Percentiles rank a stretch among this genome's conserved stretches.
phyloP scores from a whole-genome alignment of 2,888 invertebrate species.

The Diaphora mendica region DNA sequence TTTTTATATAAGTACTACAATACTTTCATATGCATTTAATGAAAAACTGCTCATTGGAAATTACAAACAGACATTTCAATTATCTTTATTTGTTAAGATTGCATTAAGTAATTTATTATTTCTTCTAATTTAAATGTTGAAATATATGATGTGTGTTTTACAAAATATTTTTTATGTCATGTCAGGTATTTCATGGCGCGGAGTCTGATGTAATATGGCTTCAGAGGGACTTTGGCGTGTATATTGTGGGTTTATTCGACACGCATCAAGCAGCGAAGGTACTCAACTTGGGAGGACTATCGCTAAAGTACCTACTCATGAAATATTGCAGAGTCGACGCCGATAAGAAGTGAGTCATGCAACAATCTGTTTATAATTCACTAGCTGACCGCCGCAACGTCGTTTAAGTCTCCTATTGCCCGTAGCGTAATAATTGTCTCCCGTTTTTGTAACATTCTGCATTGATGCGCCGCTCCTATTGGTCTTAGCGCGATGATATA shows the following conservation, averaged over 20 bases:
- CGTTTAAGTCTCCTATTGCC: too few relatives aligned
- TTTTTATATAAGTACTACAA: too few relatives aligned
- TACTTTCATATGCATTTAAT: too few relatives aligned
- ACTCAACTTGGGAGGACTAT: slow-evolving; percentile 89
- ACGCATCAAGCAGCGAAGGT: slow-evolving; percentile 95
- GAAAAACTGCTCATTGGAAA: too few relatives aligned
- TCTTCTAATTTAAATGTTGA: not conserved
- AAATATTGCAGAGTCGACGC: slow-evolving; percentile 92
- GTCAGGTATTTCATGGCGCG: slow-evolving; percentile 96
- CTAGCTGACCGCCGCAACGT: too few relatives aligned
- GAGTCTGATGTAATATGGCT: slow-evolving; percentile 96
- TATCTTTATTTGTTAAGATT: not conserved
- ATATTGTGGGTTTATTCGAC: slow-evolving; percentile 98
- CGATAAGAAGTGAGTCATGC: slow-evolving; percentile 90
- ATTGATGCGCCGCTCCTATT: too few relatives aligned
- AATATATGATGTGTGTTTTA: too few relatives aligned
- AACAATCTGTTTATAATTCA: not conserved
- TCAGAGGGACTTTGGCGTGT: slow-evolving; percentile 97
- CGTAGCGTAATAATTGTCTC: too few relatives aligned
- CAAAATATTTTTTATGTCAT: not conserved
- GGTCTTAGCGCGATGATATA: too few relatives aligned
- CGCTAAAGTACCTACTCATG: slow-evolving; percentile 92
- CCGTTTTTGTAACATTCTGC: too few relatives aligned
- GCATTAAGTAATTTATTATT: not conserved
- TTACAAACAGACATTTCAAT: too few relatives aligned